Percentiles rank a stretch among this genome's conserved stretches.
Conservation (phyloP, 1,140 invertebrate genomes). For the Chironomus striatipennis region DNA sequence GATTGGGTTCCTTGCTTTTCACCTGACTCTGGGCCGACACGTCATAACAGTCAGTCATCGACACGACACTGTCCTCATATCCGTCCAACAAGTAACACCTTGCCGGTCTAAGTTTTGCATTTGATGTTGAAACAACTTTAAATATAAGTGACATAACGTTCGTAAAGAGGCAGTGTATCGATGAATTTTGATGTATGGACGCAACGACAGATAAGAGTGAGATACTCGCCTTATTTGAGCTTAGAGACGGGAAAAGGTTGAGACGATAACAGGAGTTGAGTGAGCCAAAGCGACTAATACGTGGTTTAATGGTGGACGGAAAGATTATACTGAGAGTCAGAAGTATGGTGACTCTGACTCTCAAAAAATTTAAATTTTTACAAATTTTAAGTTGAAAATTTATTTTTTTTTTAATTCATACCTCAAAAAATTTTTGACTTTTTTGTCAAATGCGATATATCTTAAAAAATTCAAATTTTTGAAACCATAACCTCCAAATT, state of each 20-base stretch:
- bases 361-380: neutral
- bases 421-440: too few species aligned
- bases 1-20: slow-evolving; percentile 60
- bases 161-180: slow-evolving; percentile 62
- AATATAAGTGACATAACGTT: slow-evolving; percentile 71
- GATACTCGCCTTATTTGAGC: slow-evolving; percentile 62
- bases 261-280: slow-evolving; percentile 70
- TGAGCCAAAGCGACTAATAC: slow-evolving; percentile 39
- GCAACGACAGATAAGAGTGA: slow-evolving; percentile 67
- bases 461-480: too few species aligned
- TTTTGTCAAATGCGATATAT: too few species aligned
- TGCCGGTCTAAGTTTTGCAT: slow-evolving; percentile 58
- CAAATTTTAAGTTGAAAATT: neutral
- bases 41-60: slow-evolving; percentile 59
- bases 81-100: slow-evolving; percentile 61
- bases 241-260: slow-evolving; percentile 69
- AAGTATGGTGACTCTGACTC: neutral
- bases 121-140: slow-evolving; percentile 69
- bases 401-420: neutral
- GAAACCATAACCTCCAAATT: neutral
- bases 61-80: slow-evolving; percentile 53
- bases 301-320: slow-evolving; percentile 1
- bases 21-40: slow-evolving; percentile 61
- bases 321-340: neutral
- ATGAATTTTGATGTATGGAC: slow-evolving; percentile 70